Conservation (phyloP, 2,888 invertebrate genomes). For the Melangyna quadrimaculata region DNA sequence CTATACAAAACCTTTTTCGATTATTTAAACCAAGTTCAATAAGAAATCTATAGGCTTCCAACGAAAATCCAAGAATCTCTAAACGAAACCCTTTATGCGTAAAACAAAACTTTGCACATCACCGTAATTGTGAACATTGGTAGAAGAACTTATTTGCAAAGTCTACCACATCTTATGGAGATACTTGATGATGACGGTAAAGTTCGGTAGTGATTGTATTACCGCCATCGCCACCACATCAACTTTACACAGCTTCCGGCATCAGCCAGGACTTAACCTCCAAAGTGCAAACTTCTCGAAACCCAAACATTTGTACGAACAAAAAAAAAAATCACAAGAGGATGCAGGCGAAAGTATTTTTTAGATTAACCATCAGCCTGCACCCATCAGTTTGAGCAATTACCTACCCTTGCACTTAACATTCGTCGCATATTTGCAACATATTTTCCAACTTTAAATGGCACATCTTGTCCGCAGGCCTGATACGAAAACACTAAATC, state of each 20-base stretch:
- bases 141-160: conserved; percentile 24
- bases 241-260: conserved; percentile 47
- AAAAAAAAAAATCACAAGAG: background rate
- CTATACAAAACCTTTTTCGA: too few species aligned
- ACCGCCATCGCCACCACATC: conserved; percentile 39
- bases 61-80: background rate
- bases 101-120: background rate
- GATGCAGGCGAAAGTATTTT: conserved; percentile 2
- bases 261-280: background rate
- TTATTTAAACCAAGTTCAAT: too few species aligned
- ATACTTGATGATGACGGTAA: background rate
- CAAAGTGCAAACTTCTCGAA: background rate
- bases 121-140: background rate
- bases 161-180: conserved; percentile 39
- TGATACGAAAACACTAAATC: background rate
- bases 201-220: conserved; percentile 41
- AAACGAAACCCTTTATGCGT: background rate
- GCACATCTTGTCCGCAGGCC: background rate
- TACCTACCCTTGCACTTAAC: conserved; percentile 17
- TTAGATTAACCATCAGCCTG: conserved; percentile 28
- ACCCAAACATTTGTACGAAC: conserved; percentile 3
- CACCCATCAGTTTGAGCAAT: conserved; percentile 18
- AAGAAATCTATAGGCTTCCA: background rate
- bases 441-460: conserved; percentile 16
- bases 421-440: conserved; percentile 29